A percentile compares a stretch with the other conserved stretches of the same genome.
Conservation (phyloP, 2,797 vertebrate species). For the Picus viridis region DNA sequence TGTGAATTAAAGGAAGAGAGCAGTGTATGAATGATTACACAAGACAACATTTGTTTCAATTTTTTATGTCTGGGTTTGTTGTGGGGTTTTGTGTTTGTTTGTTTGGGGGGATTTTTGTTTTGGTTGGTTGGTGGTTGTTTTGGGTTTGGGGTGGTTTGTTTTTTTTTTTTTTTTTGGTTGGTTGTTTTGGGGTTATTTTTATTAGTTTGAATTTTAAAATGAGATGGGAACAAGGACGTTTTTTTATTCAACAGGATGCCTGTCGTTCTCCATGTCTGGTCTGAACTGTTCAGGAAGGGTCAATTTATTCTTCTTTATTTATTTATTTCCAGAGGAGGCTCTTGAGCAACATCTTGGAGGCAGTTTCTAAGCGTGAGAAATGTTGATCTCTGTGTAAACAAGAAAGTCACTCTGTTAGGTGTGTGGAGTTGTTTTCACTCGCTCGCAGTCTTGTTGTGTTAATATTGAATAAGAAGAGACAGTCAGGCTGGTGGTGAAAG, state of each 20-base stretch:
- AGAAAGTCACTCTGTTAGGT: conserved; percentile 68
- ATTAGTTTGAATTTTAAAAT: conserved; percentile 42
- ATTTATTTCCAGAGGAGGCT: neutral
- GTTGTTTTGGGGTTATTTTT: neutral
- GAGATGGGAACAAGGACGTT: conserved; percentile 39
- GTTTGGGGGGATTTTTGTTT: neutral
- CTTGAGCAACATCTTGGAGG: conserved; percentile 46
- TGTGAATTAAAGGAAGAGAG: neutral
- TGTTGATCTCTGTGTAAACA: conserved; percentile 81
- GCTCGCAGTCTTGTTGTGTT: conserved; percentile 71
- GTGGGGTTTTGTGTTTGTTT: neutral
- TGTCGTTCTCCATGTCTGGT: conserved; percentile 13
- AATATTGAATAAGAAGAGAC: conserved; percentile 78
- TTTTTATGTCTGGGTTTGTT: too few relatives aligned
- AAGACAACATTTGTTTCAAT: neutral
- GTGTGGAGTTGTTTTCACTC: conserved; percentile 80
- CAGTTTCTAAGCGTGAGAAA: conserved; percentile 75
- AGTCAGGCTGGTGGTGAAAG: conserved; percentile 81
- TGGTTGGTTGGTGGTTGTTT: too few relatives aligned
- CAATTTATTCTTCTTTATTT: neutral
- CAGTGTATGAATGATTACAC: conserved; percentile 4
- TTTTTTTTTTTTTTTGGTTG: too few relatives aligned
- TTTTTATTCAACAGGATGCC: conserved; percentile 63
- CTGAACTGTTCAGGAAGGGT: conserved; percentile 25
- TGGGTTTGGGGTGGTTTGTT: too few relatives aligned